Base-by-base conservation (phyloP, 2,113 vertebrate genomes). In the Notothenia coriiceps region DNA sequence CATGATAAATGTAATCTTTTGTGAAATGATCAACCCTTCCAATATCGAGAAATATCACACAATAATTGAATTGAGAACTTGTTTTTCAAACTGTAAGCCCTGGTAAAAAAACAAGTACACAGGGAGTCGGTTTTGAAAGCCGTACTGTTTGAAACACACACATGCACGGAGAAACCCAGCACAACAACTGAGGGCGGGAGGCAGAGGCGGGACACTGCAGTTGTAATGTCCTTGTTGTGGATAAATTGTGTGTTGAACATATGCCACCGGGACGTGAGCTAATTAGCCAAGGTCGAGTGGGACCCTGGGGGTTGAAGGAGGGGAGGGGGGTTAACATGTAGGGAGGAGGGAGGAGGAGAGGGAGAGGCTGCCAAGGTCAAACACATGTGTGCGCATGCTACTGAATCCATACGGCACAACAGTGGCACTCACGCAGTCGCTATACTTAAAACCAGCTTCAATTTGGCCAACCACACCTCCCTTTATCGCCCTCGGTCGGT, bases 261-360 rank as follows among this genome's bases (percentile, higher is more conserved):
- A 79, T 88, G 87, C 93, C 82, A 76, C 83, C 71, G 86, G 89
- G 93, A 92, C 74, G 81, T 85, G 86, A 88, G 81, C 89, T 93
- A 93, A 94, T 94, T 93, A 93, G 83, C 82, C 88, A 91, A 93
- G 93, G 92, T 91, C 91, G 90, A 91, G 87, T 75, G 82, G 82
- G 82, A 90, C 91, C 64, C 83, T 46, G 50, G 81, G 68, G 62
- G 52, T n/a, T 15, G 60, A 1, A 18, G 20, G 75, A 13, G 59
- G 9, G 18, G 6, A 40, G 22, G 66, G 61, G 81, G 56, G 61
- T 50, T 74, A 83, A 86, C 70, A 68, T 85, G 77, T 54, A 29
- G 47, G 54, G 51, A 14, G 70, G 70, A 49, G 60, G 61, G 49
- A 54, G 17, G 64, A 43, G 64, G 22, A 22, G 54, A 40, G 62